Conservation (phyloP, 1,140 invertebrate species). For the Myzus persicae region DNA sequence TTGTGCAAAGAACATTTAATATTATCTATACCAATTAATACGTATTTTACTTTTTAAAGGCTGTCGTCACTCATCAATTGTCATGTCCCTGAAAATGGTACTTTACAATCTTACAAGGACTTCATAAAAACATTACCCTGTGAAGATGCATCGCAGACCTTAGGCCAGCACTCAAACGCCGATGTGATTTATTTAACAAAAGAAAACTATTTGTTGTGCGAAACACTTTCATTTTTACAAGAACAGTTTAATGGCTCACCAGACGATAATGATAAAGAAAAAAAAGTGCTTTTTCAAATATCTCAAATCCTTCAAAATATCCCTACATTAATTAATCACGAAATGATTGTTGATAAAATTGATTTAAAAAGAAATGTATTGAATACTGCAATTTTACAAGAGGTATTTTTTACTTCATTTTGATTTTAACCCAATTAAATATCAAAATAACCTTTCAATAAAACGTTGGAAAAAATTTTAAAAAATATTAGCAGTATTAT, state of each 20-base stretch:
- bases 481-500: background rate
- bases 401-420: slow-evolving; percentile 66
- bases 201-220: background rate
- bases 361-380: background rate
- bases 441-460: background rate
- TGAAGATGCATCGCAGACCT: background rate
- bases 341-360: background rate
- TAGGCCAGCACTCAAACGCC: background rate
- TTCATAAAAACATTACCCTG: background rate
- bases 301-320: background rate
- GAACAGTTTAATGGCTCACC: background rate
- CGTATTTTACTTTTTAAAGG: background rate
- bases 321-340: background rate
- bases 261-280: background rate
- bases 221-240: background rate
- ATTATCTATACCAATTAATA: background rate
- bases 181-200: background rate
- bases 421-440: background rate
- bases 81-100: background rate
- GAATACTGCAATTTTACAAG: slow-evolving; percentile 70
- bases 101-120: slow-evolving; percentile 13
- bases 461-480: background rate
- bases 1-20: background rate
- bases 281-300: background rate
- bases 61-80: background rate